These are phyloP conservation scores for Oreochromis niloticus DNA, from an alignment of 2,113 vertebrate species.

Conservation along the genomic window DNA sequence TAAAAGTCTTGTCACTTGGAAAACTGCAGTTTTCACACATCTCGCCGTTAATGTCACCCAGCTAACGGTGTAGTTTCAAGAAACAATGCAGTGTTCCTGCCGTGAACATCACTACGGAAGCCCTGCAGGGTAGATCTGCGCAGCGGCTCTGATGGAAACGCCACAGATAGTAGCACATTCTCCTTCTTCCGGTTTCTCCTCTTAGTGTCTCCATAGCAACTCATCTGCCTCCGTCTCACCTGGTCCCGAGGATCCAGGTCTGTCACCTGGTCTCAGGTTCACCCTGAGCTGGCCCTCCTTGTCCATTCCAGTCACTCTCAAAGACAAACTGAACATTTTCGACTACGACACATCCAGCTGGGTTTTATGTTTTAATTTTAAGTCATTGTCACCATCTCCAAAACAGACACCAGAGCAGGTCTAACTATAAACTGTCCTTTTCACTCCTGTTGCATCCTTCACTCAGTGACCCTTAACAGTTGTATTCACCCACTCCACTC, in stretches of 20 bases:
- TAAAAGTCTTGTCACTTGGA: neutral
- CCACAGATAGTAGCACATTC: too few relatives aligned
- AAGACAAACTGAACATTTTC: too few relatives aligned
- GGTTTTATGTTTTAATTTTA: neutral
- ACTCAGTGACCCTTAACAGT: neutral
- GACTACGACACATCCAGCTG: too few relatives aligned
- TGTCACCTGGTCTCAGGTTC: neutral
- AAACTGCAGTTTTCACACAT: neutral
- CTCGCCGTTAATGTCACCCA: neutral
- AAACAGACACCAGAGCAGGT: neutral
- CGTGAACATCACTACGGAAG: neutral
- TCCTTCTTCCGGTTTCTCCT: neutral
- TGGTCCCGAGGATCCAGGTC: neutral
- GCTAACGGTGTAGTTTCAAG: neutral
- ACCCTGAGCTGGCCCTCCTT: neutral
- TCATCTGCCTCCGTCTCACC: neutral
- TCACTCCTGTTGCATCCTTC: neutral
- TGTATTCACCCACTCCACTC: too few relatives aligned
- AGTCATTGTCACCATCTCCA: neutral
- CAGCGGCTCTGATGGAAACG: neutral
- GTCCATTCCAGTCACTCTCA: too few relatives aligned
- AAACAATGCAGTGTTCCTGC: neutral
- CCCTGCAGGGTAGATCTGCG: too few relatives aligned
- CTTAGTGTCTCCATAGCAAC: neutral
- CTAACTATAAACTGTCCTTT: neutral